phyloP scores from a whole-genome alignment of 1,140 invertebrate species.

The Geopemphigus sp. region DNA sequence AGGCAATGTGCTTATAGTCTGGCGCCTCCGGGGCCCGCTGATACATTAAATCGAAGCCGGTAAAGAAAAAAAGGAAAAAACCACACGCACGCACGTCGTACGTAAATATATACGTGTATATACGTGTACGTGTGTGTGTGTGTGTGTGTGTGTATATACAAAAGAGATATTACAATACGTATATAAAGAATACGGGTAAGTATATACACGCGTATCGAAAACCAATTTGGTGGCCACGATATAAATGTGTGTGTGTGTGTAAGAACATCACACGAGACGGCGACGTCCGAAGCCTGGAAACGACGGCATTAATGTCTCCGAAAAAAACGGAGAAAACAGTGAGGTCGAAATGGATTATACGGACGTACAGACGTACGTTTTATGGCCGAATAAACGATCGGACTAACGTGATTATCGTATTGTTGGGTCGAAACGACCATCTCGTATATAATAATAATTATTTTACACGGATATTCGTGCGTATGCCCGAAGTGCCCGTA shows the following conservation, averaged over 20 bases:
- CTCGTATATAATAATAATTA: no score
- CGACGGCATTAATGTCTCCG: slow-evolving; percentile 21
- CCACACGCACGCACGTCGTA: neutral
- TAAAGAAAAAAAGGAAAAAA: slow-evolving; percentile 36
- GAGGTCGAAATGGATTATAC: slow-evolving; percentile 5
- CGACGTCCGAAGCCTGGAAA: neutral
- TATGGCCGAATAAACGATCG: neutral
- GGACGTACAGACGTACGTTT: neutral
- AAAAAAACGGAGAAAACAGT: neutral
- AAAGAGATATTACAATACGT: slow-evolving; percentile 1
- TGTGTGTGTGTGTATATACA: neutral
- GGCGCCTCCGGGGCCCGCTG: slow-evolving; percentile 37
- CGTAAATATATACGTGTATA: neutral
- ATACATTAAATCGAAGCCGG: slow-evolving; percentile 48
- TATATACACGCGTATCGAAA: neutral
- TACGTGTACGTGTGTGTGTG: neutral
- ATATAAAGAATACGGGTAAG: no score
- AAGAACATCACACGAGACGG: neutral
- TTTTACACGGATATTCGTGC: no score
- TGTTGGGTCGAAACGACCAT: no score
- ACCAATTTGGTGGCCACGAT: slow-evolving; percentile 19
- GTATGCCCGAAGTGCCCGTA: no score
- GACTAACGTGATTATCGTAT: neutral
- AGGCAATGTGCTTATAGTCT: slow-evolving; percentile 48
- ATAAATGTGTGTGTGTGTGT: neutral